Percentiles rank a stretch among this genome's conserved stretches.
Conservation (phyloP, 2,888 invertebrate species). For the Calephelis perditalis region DNA sequence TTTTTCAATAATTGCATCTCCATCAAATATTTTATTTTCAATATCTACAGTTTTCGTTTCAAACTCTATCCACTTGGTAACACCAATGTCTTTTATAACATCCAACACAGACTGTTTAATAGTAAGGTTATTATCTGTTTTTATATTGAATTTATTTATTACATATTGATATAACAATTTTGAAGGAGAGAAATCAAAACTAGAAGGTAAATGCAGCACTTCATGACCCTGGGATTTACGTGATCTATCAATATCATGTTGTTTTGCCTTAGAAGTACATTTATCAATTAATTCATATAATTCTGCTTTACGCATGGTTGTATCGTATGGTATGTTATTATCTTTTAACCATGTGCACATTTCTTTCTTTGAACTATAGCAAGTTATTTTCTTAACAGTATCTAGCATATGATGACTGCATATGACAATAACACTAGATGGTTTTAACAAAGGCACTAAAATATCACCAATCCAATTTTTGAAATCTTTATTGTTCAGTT, state of each 20-base stretch:
- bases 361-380: constrained; percentile 42
- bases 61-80: not conserved
- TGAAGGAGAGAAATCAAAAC: constrained; percentile 41
- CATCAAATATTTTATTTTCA: constrained; percentile 36
- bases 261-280: constrained; percentile 27
- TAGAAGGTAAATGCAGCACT: constrained; percentile 42
- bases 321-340: constrained; percentile 43
- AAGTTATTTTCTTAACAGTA: constrained; percentile 33
- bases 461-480: constrained; percentile 48
- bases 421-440: constrained; percentile 42
- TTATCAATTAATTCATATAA: constrained; percentile 43
- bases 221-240: constrained; percentile 45
- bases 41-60: constrained; percentile 23
- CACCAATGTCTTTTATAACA: not conserved
- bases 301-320: constrained; percentile 42
- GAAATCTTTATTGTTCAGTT: constrained; percentile 35
- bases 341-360: constrained; percentile 43
- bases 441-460: constrained; percentile 35
- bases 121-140: not conserved
- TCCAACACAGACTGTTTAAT: not conserved
- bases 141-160: not conserved
- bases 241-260: constrained; percentile 38
- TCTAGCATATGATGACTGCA: constrained; percentile 38
- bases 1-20: constrained; percentile 30
- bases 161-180: constrained; percentile 41